Conservation (phyloP, 1,140 invertebrate genomes). For the Epicauta chinensis region DNA sequence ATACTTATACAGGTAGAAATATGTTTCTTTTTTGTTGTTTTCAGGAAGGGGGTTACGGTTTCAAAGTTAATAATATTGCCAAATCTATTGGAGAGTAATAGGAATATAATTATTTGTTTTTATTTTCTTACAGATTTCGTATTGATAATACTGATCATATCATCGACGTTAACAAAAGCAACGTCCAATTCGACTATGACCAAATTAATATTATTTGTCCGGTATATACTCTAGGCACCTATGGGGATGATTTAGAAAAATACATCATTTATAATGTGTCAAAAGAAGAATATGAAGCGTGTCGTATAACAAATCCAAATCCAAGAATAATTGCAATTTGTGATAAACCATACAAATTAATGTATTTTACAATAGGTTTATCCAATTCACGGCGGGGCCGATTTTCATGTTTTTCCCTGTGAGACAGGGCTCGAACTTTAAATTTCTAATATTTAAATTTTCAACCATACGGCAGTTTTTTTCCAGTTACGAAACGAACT, state of each 20-base stretch:
- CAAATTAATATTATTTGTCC: constrained; percentile 95
- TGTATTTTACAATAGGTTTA: constrained; percentile 94
- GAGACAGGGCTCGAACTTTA: no score
- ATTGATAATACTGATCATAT: constrained; percentile 96
- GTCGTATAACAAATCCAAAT: constrained; percentile 86
- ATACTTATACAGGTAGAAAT: constrained; percentile 14
- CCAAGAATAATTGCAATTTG: constrained; percentile 88
- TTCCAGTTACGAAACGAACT: no score
- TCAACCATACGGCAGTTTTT: no score
- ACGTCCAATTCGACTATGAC: constrained; percentile 86
- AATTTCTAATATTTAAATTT: no score
- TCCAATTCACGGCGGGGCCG: constrained; percentile 89
- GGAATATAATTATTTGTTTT: no score
- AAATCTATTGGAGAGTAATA: no score
- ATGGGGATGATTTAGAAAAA: constrained; percentile 84
- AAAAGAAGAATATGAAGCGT: constrained; percentile 91
- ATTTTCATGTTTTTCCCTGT: no score
- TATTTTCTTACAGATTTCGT: constrained; percentile 71
- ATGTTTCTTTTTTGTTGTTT: no score
- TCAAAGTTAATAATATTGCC: no score
- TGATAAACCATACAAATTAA: constrained; percentile 86
- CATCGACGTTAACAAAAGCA: constrained; percentile 91
- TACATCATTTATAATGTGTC: constrained; percentile 96
- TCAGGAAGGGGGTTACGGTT: no score
- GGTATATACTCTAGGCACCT: constrained; percentile 77